Base-by-base conservation (phyloP, 1,140 invertebrate species). In the silkworm (Bombyx mori) region DNA sequence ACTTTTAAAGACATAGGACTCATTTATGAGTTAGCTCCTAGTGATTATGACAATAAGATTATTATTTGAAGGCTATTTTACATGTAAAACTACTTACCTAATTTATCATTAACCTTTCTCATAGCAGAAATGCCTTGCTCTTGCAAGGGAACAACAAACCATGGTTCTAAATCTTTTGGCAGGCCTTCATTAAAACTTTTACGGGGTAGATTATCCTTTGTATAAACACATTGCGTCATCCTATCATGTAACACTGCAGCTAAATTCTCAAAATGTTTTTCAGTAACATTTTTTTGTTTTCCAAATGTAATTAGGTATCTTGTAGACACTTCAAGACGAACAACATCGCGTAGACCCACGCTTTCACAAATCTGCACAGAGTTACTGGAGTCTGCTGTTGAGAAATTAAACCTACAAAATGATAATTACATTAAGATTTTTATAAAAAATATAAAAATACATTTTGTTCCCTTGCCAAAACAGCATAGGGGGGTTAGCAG, bases 361-460 rank as follows among this genome's bases (percentile, higher is more conserved):
- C 95, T 94, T 63, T 93, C 90, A 80, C 95, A 98, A 65, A 99
- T 98, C 42, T 97, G 96, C 4, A 98, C 95, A 53, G 96, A 95
- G 88, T 99, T 99, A 62, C 95, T 98, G 1, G 96, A 98, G 75
- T 96, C 96, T 1, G 97, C 92, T 46, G 97, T 98, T 8, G 95
- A 97, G 82, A 98, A 98, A 85, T 97, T 98, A 60, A 97, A 91
- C 75, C 96, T 95, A 77, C 2, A 60, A 63, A 5, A 48, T 10
- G 9, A 55, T 12, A 51, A 51, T 51, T 18, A 51, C 12, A 26
- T 51, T n/a, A n/a, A 4, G 2, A 50, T 46, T 50, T 12, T 22
- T 50, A n/a, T 50, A 2, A 12, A 50, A 3, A 2, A 8, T 50
- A 12, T 48, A 10, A 18, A 9, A 56, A 56, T 42, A 35, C 26